Conservation (phyloP, 2,113 vertebrate species). For the Empidonax alnorum region DNA sequence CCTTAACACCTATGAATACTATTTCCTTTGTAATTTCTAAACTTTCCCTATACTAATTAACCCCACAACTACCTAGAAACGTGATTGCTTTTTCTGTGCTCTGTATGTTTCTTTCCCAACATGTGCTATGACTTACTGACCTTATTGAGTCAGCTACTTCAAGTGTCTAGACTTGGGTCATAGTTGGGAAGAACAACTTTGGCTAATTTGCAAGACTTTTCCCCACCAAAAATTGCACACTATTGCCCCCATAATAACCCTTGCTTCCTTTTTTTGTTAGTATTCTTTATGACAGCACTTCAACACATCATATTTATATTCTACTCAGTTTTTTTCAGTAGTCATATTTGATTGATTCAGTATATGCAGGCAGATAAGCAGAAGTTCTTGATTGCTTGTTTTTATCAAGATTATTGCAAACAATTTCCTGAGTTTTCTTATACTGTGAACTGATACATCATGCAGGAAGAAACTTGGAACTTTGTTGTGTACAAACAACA, state of each 20-base stretch:
- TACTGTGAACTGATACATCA: not conserved
- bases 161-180: not conserved
- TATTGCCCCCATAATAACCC: not conserved
- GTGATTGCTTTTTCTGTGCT: not conserved
- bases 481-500: not conserved
- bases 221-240: not conserved
- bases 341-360: not conserved
- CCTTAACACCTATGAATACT: not conserved
- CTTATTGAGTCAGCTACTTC: not conserved
- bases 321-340: not conserved
- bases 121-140: not conserved
- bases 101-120: not conserved
- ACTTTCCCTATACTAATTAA: not conserved
- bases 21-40: not conserved
- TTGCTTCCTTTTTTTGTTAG: not conserved
- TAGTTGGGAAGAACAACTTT: not conserved
- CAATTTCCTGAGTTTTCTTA: not conserved
- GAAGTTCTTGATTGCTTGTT: not conserved
- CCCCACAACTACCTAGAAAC: not conserved
- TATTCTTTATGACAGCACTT: not conserved
- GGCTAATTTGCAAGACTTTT: not conserved
- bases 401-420: not conserved
- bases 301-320: not conserved
- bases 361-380: not conserved
- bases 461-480: not conserved